phyloP scores from a whole-genome alignment of 2,888 invertebrate species.

The Heliconius hortense region DNA sequence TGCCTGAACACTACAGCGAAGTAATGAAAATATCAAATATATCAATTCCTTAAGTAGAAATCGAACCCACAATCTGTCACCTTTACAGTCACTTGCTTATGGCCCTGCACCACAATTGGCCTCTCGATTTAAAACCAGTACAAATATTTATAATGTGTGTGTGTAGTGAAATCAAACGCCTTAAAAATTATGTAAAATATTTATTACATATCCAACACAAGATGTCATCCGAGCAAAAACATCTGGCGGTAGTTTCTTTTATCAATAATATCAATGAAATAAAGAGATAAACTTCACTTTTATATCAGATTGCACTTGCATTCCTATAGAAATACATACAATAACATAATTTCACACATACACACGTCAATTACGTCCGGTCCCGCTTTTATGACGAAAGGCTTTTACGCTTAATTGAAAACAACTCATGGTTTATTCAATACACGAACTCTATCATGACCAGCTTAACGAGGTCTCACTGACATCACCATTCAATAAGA shows the following conservation, averaged over 20 bases:
- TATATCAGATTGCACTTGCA: background rate
- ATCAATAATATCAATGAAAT: background rate
- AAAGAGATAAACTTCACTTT: background rate
- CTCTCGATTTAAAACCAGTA: background rate
- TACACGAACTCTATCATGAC: constrained; percentile 58
- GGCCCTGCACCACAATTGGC: too few species aligned
- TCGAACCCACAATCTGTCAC: too few species aligned
- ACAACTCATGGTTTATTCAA: constrained; percentile 81
- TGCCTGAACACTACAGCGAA: too few species aligned
- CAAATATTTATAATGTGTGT: background rate
- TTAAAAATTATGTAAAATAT: too few species aligned
- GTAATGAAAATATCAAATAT: too few species aligned
- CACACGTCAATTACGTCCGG: constrained; percentile 64
- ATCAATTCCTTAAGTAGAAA: too few species aligned
- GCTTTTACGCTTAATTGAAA: constrained; percentile 81
- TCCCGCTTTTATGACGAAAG: constrained; percentile 72
- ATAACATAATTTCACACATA: constrained; percentile 32
- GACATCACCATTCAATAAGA: constrained; percentile 49
- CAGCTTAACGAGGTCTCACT: constrained; percentile 59
- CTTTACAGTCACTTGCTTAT: too few species aligned
- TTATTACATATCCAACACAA: background rate
- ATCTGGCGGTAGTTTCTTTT: background rate
- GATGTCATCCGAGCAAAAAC: background rate
- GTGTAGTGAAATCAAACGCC: too few species aligned
- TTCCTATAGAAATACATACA: background rate